Percentiles rank a stretch among this genome's conserved stretches.
phyloP scores from a whole-genome alignment of 2,888 invertebrate genomes.

The Esperia sulphurella region DNA sequence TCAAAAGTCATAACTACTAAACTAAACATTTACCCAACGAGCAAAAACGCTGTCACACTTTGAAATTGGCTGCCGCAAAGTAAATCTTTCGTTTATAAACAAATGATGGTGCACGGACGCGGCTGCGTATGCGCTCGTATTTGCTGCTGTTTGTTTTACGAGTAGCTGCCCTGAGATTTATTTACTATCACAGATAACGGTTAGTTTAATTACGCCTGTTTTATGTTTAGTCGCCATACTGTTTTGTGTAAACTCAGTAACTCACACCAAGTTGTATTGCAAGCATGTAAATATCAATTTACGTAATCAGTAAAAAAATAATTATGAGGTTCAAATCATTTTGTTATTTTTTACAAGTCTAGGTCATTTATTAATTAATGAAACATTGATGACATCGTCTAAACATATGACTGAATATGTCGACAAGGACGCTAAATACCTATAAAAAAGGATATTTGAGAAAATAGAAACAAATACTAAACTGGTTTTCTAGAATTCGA shows the following conservation, averaged over 20 bases:
- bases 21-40: slow-evolving; percentile 26
- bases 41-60: slow-evolving; percentile 23
- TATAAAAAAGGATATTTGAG: too few relatives aligned
- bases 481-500: too few relatives aligned
- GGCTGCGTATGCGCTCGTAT: slow-evolving; percentile 27
- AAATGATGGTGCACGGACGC: slow-evolving; percentile 14
- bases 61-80: slow-evolving; percentile 28
- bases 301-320: not conserved
- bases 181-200: slow-evolving; percentile 60
- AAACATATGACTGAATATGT: too few relatives aligned
- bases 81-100: slow-evolving; percentile 40
- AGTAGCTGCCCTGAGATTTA: slow-evolving; percentile 43
- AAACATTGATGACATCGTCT: too few relatives aligned
- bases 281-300: not conserved
- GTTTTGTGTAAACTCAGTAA: slow-evolving; percentile 14
- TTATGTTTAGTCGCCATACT: slow-evolving; percentile 40
- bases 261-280: not conserved
- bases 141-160: slow-evolving; percentile 51
- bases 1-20: slow-evolving; percentile 6
- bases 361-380: too few relatives aligned
- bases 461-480: too few relatives aligned
- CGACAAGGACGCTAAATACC: too few relatives aligned
- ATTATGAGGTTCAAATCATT: too few relatives aligned
- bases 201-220: slow-evolving; percentile 58
- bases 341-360: too few relatives aligned